Evolutionary conservation across 92 coral and sea anemone genomes (phyloP).

Genomic region (Metridium senile): DNA sequence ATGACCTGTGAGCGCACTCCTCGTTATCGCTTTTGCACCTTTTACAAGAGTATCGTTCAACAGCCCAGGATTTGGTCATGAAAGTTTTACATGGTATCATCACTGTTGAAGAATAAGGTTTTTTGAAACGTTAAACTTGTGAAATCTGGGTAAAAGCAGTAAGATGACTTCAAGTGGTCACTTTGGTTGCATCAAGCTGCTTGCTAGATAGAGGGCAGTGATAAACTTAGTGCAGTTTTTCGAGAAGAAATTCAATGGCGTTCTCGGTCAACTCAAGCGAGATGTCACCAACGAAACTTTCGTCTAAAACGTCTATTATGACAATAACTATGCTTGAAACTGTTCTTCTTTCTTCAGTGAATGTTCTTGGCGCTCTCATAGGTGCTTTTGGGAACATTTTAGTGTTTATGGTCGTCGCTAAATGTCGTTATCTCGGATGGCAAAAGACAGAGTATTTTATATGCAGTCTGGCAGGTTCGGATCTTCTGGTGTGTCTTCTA

Average conservation of each 20-base stretch:
- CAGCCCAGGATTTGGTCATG: neutral
- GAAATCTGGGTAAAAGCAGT: neutral
- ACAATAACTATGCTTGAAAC: constrained; percentile 13
- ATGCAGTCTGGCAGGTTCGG: constrained; percentile 74
- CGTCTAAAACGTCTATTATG: neutral
- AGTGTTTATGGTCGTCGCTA: constrained; percentile 70
- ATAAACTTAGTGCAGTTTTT: neutral
- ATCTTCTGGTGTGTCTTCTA: constrained; percentile 56
- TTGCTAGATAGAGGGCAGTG: neutral
- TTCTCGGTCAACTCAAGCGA: constrained; percentile 13
- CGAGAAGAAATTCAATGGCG: neutral
- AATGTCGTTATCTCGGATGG: constrained; percentile 73
- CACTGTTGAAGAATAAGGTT: neutral
- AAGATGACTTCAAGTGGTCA: neutral
- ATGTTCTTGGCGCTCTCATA: constrained; percentile 33
- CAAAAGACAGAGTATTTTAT: constrained; percentile 72
- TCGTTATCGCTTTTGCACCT: neutral
- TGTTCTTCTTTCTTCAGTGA: constrained; percentile 17
- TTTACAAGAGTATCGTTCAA: neutral
- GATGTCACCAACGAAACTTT: constrained; percentile 6
- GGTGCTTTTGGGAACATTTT: constrained; percentile 71
- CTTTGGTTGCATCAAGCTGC: neutral
- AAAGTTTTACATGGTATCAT: too few relatives aligned
- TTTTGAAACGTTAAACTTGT: neutral
- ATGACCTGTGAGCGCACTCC: neutral